phyloP scores from a whole-genome alignment of 1,140 invertebrate species.

The Coenobita brevimanus region DNA sequence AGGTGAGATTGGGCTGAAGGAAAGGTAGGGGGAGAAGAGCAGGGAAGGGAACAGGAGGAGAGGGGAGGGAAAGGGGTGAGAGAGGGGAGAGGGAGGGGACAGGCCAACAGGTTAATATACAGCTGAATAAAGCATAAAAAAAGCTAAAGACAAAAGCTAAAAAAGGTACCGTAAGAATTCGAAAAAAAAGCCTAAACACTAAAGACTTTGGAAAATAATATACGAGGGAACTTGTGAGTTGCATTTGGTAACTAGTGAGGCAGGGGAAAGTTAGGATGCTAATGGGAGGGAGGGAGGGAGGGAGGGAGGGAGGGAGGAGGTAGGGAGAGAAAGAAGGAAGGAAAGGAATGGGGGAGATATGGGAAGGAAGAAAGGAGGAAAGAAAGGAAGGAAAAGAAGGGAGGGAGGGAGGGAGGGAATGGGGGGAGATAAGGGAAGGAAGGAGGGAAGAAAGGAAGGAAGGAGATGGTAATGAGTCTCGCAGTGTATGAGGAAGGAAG shows the following conservation, averaged over 20 bases:
- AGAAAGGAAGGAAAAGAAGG: not conserved
- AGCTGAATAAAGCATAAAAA: too few relatives aligned
- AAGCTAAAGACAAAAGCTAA: too few relatives aligned
- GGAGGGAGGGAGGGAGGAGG: not conserved
- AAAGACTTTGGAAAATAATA: too few relatives aligned
- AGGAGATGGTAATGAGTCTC: not conserved
- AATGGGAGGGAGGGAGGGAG: not conserved
- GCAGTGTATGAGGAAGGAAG: not conserved
- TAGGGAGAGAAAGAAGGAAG: not conserved
- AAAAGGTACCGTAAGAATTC: too few relatives aligned
- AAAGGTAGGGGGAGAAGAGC: not conserved
- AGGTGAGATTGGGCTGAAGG: not conserved
- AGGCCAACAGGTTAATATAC: too few relatives aligned
- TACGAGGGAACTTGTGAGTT: too few relatives aligned
- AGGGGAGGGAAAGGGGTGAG: not conserved
- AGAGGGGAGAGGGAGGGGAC: not conserved
- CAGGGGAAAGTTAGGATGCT: too few relatives aligned
- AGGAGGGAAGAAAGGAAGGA: not conserved
- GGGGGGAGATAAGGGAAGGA: not conserved
- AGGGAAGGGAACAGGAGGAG: not conserved
- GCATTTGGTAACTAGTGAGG: too few relatives aligned
- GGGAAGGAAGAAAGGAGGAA: not conserved
- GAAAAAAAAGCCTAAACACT: too few relatives aligned
- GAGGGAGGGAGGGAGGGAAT: not conserved
- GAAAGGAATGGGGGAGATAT: not conserved